Evolutionary conservation across 2,888 invertebrate species (phyloP).

Genomic region (Chloromyia formosa): DNA sequence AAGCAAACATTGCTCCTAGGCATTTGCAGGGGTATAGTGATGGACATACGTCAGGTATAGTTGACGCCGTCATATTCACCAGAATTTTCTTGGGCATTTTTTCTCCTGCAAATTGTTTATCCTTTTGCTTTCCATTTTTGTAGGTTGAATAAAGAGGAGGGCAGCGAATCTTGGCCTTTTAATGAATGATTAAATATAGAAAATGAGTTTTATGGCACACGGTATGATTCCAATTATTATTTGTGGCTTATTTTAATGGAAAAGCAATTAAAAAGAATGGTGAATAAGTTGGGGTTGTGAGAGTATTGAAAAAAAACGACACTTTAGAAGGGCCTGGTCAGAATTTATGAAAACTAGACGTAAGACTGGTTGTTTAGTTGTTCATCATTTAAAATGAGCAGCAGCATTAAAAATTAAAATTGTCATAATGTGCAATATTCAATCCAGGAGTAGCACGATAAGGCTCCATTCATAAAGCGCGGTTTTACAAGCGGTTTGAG

Average conservation of each 20-base stretch:
- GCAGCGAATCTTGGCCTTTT: slow-evolving; percentile 23
- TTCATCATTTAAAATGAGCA: too few relatives aligned
- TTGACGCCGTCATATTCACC: slow-evolving; percentile 13
- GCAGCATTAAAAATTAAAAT: too few relatives aligned
- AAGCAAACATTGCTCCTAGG: slow-evolving; percentile 36
- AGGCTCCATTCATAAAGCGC: too few relatives aligned
- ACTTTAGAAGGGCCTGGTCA: too few relatives aligned
- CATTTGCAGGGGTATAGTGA: slow-evolving; percentile 20
- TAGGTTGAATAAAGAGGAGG: not conserved
- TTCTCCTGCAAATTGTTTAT: not conserved
- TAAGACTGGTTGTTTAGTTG: too few relatives aligned
- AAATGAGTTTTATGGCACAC: slow-evolving; percentile 42
- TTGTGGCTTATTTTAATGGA: slow-evolving; percentile 37
- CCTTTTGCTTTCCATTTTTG: too few relatives aligned
- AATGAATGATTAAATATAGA: slow-evolving; percentile 32
- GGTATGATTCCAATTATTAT: slow-evolving; percentile 22
- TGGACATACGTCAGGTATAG: slow-evolving; percentile 35
- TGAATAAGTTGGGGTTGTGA: too few relatives aligned
- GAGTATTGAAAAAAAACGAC: too few relatives aligned
- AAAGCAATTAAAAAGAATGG: not conserved
- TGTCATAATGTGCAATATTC: too few relatives aligned
- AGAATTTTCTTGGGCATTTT: not conserved
- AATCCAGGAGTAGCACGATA: too few relatives aligned
- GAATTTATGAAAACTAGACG: too few relatives aligned
- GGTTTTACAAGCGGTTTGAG: too few relatives aligned